Evolutionary conservation across 2,888 invertebrate species (phyloP).

Genomic region (Agrotis puta): DNA sequence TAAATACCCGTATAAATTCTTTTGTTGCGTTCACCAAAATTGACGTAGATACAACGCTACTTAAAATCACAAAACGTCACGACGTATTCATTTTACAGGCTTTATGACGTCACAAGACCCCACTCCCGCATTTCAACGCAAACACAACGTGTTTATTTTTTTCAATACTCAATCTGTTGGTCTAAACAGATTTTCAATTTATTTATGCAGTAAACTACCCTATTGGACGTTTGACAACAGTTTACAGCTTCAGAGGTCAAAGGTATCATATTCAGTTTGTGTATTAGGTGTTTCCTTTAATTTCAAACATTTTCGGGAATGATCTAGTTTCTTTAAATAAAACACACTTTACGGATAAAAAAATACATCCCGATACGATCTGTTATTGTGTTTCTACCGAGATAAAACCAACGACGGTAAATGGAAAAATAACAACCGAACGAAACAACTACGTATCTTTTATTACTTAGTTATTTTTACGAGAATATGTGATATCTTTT

Average conservation of each 20-base stretch:
- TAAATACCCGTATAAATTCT: too few species aligned
- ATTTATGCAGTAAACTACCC: too few species aligned
- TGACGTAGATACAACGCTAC: too few species aligned
- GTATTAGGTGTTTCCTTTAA: neutral
- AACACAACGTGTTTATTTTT: too few species aligned
- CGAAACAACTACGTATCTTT: slow-evolving; percentile 6
- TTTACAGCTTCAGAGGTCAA: neutral
- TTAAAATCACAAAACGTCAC: too few species aligned
- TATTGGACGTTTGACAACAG: neutral
- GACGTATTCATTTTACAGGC: too few species aligned
- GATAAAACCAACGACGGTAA: slow-evolving; percentile 31
- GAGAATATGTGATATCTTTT: slow-evolving; percentile 17
- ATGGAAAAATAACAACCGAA: slow-evolving; percentile 44
- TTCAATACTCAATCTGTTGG: too few species aligned
- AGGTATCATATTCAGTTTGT: neutral
- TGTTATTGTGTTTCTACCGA: slow-evolving; percentile 37
- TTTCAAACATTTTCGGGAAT: too few species aligned
- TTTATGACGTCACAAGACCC: too few species aligned
- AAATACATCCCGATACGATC: neutral
- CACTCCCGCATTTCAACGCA: too few species aligned
- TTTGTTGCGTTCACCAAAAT: too few species aligned
- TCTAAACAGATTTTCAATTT: too few species aligned
- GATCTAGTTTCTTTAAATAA: neutral
- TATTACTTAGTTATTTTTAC: slow-evolving; percentile 19
- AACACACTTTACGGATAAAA: neutral